Evolutionary conservation across 1,140 invertebrate species (phyloP), one percentile per base, ranked within the genome.

Genomic region (Dreissena rostriformis): DNA sequence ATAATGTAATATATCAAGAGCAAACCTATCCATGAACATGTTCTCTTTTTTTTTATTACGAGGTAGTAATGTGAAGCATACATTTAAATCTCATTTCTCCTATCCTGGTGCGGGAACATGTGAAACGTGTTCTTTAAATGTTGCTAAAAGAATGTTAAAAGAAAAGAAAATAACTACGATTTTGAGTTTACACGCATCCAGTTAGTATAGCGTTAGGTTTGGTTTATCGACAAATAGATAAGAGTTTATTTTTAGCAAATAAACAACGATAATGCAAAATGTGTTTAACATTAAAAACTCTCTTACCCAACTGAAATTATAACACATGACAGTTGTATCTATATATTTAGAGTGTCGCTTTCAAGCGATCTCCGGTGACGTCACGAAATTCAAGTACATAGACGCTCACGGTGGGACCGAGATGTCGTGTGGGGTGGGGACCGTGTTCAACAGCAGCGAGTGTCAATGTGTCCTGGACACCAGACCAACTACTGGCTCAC

Each of bases 371-470:
- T 71, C 80, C 22, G 65, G 65, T 12, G 73, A 68, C 15, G 39
- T 51, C 10, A 17, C 29, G 11, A n/a, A 52, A 0, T 82, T 73
- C 29, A 82, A 82, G 51, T 66, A 67, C 24, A 22, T 82, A 15
- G 80, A 82, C 28, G 17, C 80, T 67, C 67, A 22, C 53, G 80
- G 71, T 53, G 80, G 72, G 5, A 29, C 39, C 0, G 63, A 52
- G n/a, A 82, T 82, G 80, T 72, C 80, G 22, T 82, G 80, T 57
- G 24, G 71, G n/a, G 72, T 82, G 4, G 71, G 71, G 8, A 74
- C 72, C 26, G 26, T 74, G 15, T 82, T 74, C 53, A 75, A 75
- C 24, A 55, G 26, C 0, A 19, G 28, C 7, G 49, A 22, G 19
- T 82, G 80, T 68, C 71, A 82, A 26, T 82, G 80, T 55, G 53